phyloP scores from a whole-genome alignment of 2,888 invertebrate species.

The Disparrhopalites patrizii region DNA sequence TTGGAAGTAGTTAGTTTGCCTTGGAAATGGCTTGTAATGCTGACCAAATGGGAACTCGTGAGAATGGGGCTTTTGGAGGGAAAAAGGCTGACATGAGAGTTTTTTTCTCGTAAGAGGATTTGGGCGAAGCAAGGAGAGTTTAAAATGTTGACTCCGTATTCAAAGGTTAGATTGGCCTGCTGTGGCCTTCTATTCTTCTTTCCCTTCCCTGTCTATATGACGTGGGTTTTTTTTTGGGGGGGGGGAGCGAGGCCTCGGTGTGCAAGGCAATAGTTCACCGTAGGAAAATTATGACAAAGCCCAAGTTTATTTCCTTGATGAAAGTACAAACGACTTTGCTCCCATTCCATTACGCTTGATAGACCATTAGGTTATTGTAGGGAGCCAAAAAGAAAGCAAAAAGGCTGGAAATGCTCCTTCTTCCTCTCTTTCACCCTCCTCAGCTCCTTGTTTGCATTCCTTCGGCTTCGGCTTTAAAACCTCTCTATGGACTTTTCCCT shows the following conservation, averaged over 20 bases:
- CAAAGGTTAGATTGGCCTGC: background rate
- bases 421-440: background rate
- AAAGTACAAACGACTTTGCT: background rate
- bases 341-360: conserved; percentile 8
- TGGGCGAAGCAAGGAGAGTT: no score
- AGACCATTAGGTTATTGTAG: background rate
- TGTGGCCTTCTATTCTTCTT: background rate
- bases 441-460: conserved; percentile 16
- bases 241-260: no score
- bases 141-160: conserved; percentile 28
- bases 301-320: background rate
- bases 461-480: conserved; percentile 19
- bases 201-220: no score
- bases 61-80: no score
- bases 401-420: background rate
- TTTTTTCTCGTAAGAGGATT: no score
- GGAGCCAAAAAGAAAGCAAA: background rate
- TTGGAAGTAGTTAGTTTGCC: no score
- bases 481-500: background rate
- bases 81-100: no score
- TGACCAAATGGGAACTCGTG: no score
- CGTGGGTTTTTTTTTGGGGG: no score
- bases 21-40: no score
- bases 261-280: no score
- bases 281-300: no score